These are phyloP conservation scores for Trigoniulus corallinus DNA, from an alignment of 1,140 invertebrate genomes.

Conservation along the genomic window DNA sequence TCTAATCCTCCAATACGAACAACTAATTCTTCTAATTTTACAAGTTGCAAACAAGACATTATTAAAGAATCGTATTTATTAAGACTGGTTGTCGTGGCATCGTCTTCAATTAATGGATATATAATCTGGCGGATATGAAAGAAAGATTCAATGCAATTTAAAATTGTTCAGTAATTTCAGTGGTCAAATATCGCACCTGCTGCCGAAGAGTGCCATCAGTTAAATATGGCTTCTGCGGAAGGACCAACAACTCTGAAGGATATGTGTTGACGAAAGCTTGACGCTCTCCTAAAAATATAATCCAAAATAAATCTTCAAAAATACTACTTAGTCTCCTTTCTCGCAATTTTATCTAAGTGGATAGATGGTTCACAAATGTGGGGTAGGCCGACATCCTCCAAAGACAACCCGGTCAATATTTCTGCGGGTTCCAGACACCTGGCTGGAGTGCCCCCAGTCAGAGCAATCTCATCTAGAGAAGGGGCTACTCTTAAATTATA, in stretches of 20 bases:
- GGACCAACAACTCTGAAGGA: constrained; percentile 28
- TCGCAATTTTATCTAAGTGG: constrained; percentile 23
- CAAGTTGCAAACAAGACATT: constrained; percentile 24
- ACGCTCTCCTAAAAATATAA: too few species aligned
- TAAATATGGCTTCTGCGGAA: constrained; percentile 42
- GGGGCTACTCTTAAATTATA: too few species aligned
- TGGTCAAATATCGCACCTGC: constrained; percentile 19
- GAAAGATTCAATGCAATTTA: too few species aligned
- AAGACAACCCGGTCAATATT: too few species aligned
- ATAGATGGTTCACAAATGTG: constrained; percentile 9
- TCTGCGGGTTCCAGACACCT: too few species aligned
- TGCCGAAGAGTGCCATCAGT: constrained; percentile 37
- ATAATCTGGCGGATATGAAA: too few species aligned
- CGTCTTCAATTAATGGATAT: constrained; percentile 16
- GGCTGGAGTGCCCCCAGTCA: too few species aligned
- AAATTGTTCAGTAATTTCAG: not conserved
- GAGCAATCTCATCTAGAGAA: too few species aligned
- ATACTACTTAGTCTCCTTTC: constrained; percentile 19
- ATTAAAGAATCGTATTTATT: constrained; percentile 19
- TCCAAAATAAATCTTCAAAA: too few species aligned
- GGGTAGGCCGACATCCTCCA: too few species aligned
- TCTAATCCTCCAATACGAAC: constrained; percentile 32
- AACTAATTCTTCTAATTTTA: constrained; percentile 30
- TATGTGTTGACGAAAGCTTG: not conserved
- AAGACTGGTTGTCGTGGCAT: constrained; percentile 13